Base-by-base conservation (phyloP, 2,797 vertebrate genomes). In the Phaenicophaeus curvirostris region DNA sequence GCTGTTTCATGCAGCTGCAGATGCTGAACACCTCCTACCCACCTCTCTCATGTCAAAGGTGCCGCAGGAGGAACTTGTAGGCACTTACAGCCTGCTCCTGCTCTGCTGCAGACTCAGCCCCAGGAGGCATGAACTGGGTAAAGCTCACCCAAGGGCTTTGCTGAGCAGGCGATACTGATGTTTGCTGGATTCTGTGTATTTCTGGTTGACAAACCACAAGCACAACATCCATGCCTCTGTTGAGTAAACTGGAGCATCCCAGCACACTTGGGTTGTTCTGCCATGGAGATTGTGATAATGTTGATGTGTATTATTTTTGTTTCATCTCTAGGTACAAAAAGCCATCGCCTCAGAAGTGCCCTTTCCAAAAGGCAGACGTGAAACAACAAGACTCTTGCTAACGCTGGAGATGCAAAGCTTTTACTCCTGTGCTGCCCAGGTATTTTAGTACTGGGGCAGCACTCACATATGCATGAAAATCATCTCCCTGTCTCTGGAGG, bases 1-100 rank as follows among this genome's bases (percentile, higher is more conserved):
- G 50, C 19, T 10, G n/a, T 5, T 9, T 24, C 63, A 16, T n/a
- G 15, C 8, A 2, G 2, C 35, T 5, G 41, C 33, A 2, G 10
- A 25, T 2, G 24, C 73, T 25, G 42, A 35, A 7, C 35, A 5
- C 2, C 2, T n/a, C 59, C 58, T 25, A 18, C 30, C 17, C 46
- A 23, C 27, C 25, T 8, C 27, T 37, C 31, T 12, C 21, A 2
- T 8, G 5, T 9, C 27, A 9, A 19, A 46, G 25, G 54, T 37
- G 54, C 42, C 39, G 42, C 58, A 8, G 55, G 46, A 44, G 27
- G 20, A 16, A 6, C 24, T 6, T 8, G 37, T 6, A 13, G 37
- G 28, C 48, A 37, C 54, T 42, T 15, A 17, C 27, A 54, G 41
- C 46, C 50, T 24, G 2, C 23, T 14, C 28, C 44, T 46, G 31